Percentiles rank a stretch among this genome's conserved stretches.
Conservation (phyloP, 2,113 vertebrate species). For the Platycercus adscitus region DNA sequence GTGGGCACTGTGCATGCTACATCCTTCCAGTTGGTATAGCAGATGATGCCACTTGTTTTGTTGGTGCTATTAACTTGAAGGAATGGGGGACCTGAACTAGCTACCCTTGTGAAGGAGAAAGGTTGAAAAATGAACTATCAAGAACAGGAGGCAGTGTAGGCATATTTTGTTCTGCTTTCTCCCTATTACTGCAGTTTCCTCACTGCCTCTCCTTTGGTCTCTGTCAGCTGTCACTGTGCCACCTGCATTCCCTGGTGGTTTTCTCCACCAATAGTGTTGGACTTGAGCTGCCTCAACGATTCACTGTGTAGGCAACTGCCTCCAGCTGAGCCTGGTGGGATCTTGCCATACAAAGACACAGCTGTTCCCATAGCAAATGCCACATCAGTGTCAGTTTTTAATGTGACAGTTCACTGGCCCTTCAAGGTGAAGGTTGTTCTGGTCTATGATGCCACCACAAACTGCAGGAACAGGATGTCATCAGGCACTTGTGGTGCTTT, state of each 20-base stretch:
- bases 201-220: not conserved
- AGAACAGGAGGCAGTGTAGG: not conserved
- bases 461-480: not conserved
- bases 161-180: not conserved
- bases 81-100: not conserved
- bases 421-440: not conserved
- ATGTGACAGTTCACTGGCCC: not conserved
- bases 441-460: not conserved
- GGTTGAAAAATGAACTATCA: not conserved
- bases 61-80: not conserved
- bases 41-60: not conserved
- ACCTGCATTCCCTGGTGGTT: not conserved
- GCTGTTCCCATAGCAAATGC: not conserved
- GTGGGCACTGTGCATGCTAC: not conserved
- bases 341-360: not conserved
- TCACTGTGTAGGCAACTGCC: not conserved
- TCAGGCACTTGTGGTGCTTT: not conserved
- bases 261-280: not conserved
- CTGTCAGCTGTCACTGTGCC: not conserved
- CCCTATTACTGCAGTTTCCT: not conserved
- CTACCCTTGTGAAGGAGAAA: not conserved
- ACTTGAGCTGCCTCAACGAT: not conserved
- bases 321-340: fast-evolving
- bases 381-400: not conserved
- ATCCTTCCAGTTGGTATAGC: not conserved